These are phyloP conservation scores for Augiades crinisus DNA, from an alignment of 2,888 invertebrate genomes.

Conservation along the genomic window DNA sequence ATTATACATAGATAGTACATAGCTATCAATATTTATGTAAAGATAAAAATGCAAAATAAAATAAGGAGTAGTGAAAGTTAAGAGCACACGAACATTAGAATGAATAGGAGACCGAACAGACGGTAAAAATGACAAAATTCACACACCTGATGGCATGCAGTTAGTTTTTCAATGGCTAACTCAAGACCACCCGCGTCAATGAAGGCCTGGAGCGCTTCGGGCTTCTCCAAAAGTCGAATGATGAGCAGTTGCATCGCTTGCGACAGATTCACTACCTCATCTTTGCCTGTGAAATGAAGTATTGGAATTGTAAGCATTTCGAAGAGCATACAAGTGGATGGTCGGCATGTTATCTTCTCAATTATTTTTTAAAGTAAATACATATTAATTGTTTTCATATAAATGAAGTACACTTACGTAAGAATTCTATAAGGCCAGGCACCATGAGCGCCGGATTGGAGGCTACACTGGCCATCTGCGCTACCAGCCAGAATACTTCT, in stretches of 20 bases:
- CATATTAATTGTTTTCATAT: too few relatives aligned
- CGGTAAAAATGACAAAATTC: too few relatives aligned
- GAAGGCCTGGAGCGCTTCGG: constrained; percentile 88
- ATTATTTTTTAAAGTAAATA: too few relatives aligned
- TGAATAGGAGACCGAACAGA: too few relatives aligned
- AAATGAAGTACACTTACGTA: constrained; percentile 65
- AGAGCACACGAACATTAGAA: too few relatives aligned
- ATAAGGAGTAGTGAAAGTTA: too few relatives aligned
- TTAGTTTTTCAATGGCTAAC: constrained; percentile 89
- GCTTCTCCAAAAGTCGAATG: constrained; percentile 88
- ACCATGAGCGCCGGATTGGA: constrained; percentile 89
- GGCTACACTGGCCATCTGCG: constrained; percentile 88
- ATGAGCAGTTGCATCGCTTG: constrained; percentile 94
- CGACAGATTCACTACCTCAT: constrained; percentile 81
- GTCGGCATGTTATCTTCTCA: too few relatives aligned
- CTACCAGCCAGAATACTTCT: constrained; percentile 92
- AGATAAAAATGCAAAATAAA: too few relatives aligned
- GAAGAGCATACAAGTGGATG: too few relatives aligned
- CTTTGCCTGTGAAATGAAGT: constrained; percentile 44
- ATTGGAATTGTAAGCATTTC: neutral
- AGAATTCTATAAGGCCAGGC: constrained; percentile 88
- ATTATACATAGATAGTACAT: too few relatives aligned
- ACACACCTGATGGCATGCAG: constrained; percentile 83
- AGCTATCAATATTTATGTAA: too few relatives aligned
- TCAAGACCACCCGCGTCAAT: constrained; percentile 88